Base-by-base conservation (phyloP, 2,113 vertebrate species). In the Sigmodon hispidus region DNA sequence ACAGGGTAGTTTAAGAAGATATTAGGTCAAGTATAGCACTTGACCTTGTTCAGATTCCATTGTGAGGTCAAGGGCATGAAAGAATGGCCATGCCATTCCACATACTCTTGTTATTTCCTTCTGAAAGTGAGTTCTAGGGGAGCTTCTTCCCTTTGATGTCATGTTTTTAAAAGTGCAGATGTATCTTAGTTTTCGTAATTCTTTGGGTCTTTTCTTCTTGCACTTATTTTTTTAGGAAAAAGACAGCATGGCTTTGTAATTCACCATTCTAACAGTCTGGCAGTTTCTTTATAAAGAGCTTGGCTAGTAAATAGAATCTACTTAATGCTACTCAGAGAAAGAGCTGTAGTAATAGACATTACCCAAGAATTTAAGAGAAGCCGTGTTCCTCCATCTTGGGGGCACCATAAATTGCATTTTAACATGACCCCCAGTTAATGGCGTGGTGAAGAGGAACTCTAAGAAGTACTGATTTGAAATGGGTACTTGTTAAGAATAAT, bases 211-310 rank as follows among this genome's bases (percentile, higher is more conserved):
- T 94, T 95, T 69, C 91, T 48, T 81, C 1, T 87, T 29, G 12
- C 0, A 86, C 1, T n/a, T n/a, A 7, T 80, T 21, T 90, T 59
- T 59, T 50, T 6, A 19, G 57, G 52, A 52, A 26, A 96, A 93
- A 93, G 59, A 75, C 11, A 83, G 8, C 34, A 19, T 72, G 69
- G 61, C 69, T 45, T 50, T 67, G 26, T 31, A 76, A 16, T 84
- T 87, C 45, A 10, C 87, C 73, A 83, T 61, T 70, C 26, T 72
- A 76, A 40, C 3, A 75, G 8, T 12, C 76, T 59, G 3, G 26
- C 57, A 55, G 34, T 72, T 61, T 50, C 76, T 91, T 85, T 89
- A 3, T 50, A 96, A 93, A 89, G 73, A 31, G 7, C 52, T 91
- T 81, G 40, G 70, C 43, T 73, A 29, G 57, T 57, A 34, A 36